Conservation (phyloP, 2,797 vertebrate genomes). For the Amazona ochrocephala region DNA sequence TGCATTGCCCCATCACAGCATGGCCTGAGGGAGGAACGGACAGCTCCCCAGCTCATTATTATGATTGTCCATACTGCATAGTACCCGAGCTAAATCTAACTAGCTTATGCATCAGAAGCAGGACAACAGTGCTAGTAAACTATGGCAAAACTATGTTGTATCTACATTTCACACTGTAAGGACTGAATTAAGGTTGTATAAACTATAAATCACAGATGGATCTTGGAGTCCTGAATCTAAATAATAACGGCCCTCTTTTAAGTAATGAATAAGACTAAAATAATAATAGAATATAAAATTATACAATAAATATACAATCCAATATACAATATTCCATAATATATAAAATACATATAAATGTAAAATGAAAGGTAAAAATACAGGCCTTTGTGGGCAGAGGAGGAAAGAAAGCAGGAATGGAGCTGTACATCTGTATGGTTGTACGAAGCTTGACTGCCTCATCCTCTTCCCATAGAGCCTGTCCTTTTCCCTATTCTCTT, state of each 20-base stretch:
- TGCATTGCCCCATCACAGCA: neutral
- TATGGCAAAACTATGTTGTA: neutral
- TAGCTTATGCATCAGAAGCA: neutral
- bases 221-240: neutral
- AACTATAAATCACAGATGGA: neutral
- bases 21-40: neutral
- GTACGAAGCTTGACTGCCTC: neutral
- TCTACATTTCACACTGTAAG: neutral
- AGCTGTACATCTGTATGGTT: neutral
- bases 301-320: neutral
- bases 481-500: neutral
- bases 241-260: neutral
- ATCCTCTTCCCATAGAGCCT: neutral
- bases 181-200: neutral
- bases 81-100: neutral
- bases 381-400: neutral
- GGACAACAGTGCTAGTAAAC: neutral
- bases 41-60: neutral
- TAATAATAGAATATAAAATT: neutral
- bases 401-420: neutral
- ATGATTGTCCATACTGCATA: neutral
- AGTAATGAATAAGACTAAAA: conserved; percentile 4
- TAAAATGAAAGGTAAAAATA: neutral
- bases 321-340: neutral
- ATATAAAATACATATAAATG: neutral